phyloP scores from a whole-genome alignment of 2,888 invertebrate genomes.

The Protodeltote pygarga region DNA sequence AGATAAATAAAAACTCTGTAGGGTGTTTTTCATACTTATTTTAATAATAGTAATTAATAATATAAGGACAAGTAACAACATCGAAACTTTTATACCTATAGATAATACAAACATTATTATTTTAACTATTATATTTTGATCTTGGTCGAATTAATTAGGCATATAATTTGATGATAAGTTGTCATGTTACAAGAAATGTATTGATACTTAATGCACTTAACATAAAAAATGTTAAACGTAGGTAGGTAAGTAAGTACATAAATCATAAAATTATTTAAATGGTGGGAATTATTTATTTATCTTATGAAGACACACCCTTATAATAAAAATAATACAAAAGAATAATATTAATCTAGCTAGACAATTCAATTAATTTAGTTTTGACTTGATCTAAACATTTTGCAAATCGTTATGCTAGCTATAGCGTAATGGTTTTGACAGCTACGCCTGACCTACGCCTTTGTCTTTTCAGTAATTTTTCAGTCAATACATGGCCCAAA shows the following conservation, averaged over 20 bases:
- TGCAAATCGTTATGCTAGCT: too few species aligned
- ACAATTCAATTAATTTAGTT: too few species aligned
- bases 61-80: not conserved
- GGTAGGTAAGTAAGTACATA: slow-evolving; percentile 5
- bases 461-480: too few species aligned
- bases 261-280: slow-evolving; percentile 19
- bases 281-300: slow-evolving; percentile 45
- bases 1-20: not conserved
- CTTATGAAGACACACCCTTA: too few species aligned
- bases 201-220: not conserved
- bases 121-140: not conserved
- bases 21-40: not conserved
- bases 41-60: slow-evolving; percentile 3
- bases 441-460: too few species aligned
- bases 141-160: not conserved
- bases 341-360: too few species aligned
- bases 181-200: slow-evolving; percentile 5
- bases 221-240: not conserved
- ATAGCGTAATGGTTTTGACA: too few species aligned
- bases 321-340: too few species aligned
- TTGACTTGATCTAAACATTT: too few species aligned
- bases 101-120: not conserved
- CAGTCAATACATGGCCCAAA: too few species aligned
- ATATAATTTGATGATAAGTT: slow-evolving; percentile 3
- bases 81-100: not conserved